Percentiles rank a stretch among this genome's conserved stretches.
These are phyloP conservation scores for Xyliphius kryptos DNA, from an alignment of 2,113 vertebrate genomes.

Conservation along the genomic window DNA sequence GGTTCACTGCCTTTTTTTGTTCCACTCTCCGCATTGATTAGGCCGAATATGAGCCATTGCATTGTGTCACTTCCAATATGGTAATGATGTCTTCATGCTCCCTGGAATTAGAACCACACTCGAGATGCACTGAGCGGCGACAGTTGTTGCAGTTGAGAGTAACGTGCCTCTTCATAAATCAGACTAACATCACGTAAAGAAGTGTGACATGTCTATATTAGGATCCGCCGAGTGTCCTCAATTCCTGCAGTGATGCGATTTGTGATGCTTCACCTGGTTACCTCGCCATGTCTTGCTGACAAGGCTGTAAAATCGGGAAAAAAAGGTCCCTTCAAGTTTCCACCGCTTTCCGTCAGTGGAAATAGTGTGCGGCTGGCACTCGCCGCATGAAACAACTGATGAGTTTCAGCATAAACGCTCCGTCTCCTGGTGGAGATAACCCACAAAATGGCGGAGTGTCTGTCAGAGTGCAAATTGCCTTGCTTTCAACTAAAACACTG, in stretches of 20 bases:
- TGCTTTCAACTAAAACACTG: constrained; percentile 25
- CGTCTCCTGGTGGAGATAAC: not conserved
- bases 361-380: not conserved
- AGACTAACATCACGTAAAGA: not conserved
- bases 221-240: not conserved
- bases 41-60: constrained; percentile 5
- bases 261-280: constrained; percentile 20
- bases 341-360: not conserved
- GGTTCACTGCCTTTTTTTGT: not conserved
- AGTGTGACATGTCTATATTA: constrained; percentile 7
- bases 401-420: not conserved
- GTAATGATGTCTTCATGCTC: constrained; percentile 17
- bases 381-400: not conserved
- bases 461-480: constrained; percentile 25
- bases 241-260: constrained; percentile 5
- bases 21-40: not conserved
- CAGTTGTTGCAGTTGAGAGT: not conserved
- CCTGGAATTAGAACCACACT: not conserved
- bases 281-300: constrained; percentile 1
- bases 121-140: not conserved
- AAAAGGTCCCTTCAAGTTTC: not conserved
- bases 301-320: not conserved
- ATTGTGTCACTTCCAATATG: constrained; percentile 2
- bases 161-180: constrained; percentile 18
- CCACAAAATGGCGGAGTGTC: constrained; percentile 26